Evolutionary conservation across 2,113 vertebrate genomes (phyloP), one percentile per base, ranked within the genome.

Genomic region (Thalassarche chlororhynchos): DNA sequence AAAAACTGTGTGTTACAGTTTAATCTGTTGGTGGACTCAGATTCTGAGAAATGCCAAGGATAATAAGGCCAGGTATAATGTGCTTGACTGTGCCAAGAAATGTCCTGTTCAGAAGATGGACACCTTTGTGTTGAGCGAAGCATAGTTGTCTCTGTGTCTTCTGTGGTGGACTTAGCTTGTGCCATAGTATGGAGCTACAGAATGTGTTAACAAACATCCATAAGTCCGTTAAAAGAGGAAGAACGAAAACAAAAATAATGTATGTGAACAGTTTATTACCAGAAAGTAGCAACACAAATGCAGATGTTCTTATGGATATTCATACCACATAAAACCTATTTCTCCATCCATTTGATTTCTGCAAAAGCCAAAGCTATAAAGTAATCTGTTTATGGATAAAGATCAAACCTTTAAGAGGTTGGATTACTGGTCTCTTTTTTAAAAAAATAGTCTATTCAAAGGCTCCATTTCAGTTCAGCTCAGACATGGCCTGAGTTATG

Each of bases 381-480:
- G 12, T 44, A 29, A 62, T 72, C 9, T 68, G 7, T 16, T 52
- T 15, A 28, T 23, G 5, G 28, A 17, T 62, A 64, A 64, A 40
- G 42, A 62, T 79, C 19, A 72, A 44, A 54, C 1, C 8, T 81
- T 65, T 65, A 62, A 58, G 24, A 57, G 12, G 8, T 29, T 47
- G 6, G 12, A n/a, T 40, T 71, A 52, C 4, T 42, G 10, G 8
- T 49, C 4, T 24, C 4, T 65, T 64, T 34, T 4, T 25, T 57
- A 64, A 46, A 38, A 69, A 42, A 17, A 6, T 3, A 46, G 10
- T 36, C 8, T 4, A 24, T 55, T 34, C 16, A 60, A 75, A 75
- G 11, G 2, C 4, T 86, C 1, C 0, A 0, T 79, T 80, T 83
- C 13, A n/a, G 7, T 64, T 79, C 23, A 71, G 31, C 34, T 54